A percentile compares a stretch with the other conserved stretches of the same genome.
These are phyloP conservation scores for Nephrotoma appendiculata DNA, from an alignment of 2,888 invertebrate species.

Conservation along the genomic window DNA sequence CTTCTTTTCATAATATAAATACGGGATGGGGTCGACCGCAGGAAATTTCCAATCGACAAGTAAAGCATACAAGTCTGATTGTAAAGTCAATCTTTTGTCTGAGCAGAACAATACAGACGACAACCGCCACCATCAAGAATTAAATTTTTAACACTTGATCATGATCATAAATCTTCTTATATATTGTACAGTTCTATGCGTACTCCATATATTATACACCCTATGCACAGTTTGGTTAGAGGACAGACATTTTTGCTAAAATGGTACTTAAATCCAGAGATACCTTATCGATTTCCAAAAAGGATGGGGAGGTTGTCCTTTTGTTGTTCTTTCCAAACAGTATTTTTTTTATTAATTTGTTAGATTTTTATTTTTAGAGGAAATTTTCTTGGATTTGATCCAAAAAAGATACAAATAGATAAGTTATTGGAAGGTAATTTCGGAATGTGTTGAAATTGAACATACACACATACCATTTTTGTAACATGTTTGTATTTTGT, in stretches of 20 bases:
- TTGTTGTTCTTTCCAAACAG: background rate
- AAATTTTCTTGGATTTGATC: background rate
- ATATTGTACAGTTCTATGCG: background rate
- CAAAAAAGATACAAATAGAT: background rate
- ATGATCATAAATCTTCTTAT: background rate
- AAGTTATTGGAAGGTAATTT: background rate
- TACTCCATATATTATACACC: background rate
- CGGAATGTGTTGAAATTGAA: background rate
- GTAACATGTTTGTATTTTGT: background rate
- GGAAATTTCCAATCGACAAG: background rate
- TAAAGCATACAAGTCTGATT: background rate
- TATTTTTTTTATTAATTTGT: background rate
- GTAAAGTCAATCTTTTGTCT: background rate
- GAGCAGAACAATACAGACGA: background rate
- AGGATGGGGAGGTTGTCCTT: background rate
- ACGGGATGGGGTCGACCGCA: background rate
- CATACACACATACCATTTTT: background rate
- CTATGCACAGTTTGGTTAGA: background rate
- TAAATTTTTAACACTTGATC: background rate
- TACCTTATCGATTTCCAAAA: background rate
- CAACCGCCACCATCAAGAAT: background rate
- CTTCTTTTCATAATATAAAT: background rate
- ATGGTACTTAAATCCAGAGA: background rate
- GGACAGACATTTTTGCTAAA: background rate
- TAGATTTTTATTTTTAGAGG: background rate